These are phyloP conservation scores for Mongoloraphidia duomilia DNA, from an alignment of 2,888 invertebrate species.

Conservation along the genomic window DNA sequence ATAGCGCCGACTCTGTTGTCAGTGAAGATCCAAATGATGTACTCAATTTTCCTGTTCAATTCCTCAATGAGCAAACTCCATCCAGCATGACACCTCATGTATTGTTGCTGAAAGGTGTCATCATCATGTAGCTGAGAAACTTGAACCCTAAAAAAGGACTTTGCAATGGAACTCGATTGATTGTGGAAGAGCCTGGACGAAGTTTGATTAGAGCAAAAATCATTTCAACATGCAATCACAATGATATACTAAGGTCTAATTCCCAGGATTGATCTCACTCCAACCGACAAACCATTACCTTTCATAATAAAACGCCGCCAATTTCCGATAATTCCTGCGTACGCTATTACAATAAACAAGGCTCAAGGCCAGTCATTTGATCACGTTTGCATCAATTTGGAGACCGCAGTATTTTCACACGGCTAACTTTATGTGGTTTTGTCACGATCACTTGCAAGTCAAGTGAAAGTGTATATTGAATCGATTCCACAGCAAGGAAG, in stretches of 20 bases:
- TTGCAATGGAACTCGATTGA: slow-evolving; percentile 14
- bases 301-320: slow-evolving; percentile 4
- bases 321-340: slow-evolving; percentile 4
- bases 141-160: slow-evolving; percentile 12
- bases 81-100: slow-evolving; percentile 11
- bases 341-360: slow-evolving; percentile 3
- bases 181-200: slow-evolving; percentile 10
- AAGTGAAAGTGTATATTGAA: no score
- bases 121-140: slow-evolving; percentile 15
- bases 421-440: slow-evolving; percentile 1
- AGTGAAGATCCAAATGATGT: no score
- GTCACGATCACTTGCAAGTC: no score
- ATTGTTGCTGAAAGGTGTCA: slow-evolving; percentile 10
- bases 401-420: slow-evolving; percentile 3
- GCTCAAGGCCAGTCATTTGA: slow-evolving; percentile 5
- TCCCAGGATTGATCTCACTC: no score
- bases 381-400: neutral
- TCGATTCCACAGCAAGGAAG: no score
- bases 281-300: slow-evolving; percentile 5
- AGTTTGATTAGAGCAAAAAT: slow-evolving; percentile 13
- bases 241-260: no score
- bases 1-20: no score
- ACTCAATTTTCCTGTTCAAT: no score
- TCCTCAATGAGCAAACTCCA: no score
- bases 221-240: no score